phyloP scores from a whole-genome alignment of 2,888 invertebrate species.

The Flabesymbios commensalis region DNA sequence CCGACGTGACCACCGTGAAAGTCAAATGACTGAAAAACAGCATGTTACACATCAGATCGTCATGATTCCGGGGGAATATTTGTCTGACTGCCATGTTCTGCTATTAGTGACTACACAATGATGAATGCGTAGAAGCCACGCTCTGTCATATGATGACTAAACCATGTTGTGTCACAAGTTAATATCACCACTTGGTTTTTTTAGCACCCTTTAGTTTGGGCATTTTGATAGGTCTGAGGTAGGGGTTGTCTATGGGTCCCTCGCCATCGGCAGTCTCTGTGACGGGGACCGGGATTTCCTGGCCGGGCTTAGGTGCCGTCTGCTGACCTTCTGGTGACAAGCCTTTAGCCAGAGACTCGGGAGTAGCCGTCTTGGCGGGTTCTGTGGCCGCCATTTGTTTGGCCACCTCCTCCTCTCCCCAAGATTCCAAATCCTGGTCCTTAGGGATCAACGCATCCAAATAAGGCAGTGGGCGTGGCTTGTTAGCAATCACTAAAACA shows the following conservation, averaged over 20 bases:
- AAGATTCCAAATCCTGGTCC: conserved; percentile 85
- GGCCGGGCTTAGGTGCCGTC: too few species aligned
- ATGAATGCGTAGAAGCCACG: too few species aligned
- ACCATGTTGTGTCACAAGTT: too few species aligned
- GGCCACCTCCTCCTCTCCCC: conserved; percentile 20
- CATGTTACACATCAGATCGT: too few species aligned
- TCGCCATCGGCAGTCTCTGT: conserved; percentile 33
- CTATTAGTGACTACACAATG: too few species aligned
- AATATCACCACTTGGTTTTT: not conserved
- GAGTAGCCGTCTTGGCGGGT: not conserved
- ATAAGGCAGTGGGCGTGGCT: conserved; percentile 79
- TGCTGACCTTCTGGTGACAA: too few species aligned
- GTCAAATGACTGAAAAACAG: too few species aligned
- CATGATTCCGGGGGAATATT: too few species aligned
- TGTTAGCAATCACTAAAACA: conserved; percentile 82
- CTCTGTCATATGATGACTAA: too few species aligned
- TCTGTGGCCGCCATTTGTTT: not conserved
- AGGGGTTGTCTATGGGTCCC: conserved; percentile 71
- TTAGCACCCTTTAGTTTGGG: conserved; percentile 41
- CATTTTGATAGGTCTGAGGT: conserved; percentile 67
- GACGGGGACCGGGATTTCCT: too few species aligned
- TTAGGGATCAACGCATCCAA: conserved; percentile 84
- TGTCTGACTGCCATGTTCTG: too few species aligned
- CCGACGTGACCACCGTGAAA: too few species aligned
- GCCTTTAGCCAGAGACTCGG: not conserved